These are phyloP conservation scores for Bos javanicus DNA, from an alignment of 2,113 vertebrate genomes.

Conservation along the genomic window DNA sequence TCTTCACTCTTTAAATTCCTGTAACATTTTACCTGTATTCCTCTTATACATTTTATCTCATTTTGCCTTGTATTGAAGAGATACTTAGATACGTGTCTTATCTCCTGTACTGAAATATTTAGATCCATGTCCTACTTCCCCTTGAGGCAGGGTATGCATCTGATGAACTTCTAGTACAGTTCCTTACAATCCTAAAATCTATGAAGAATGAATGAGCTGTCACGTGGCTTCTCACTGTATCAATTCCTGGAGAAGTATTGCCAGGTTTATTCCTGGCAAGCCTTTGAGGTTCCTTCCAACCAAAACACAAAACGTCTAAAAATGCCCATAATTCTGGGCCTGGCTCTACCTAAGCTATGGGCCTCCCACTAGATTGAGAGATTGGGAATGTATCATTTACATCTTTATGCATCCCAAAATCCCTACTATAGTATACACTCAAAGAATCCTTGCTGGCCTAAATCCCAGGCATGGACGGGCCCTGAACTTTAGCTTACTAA, in stretches of 20 bases:
- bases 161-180: not conserved
- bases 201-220: not conserved
- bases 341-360: not conserved
- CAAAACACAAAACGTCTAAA: conserved; percentile 9
- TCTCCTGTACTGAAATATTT: not conserved
- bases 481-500: not conserved
- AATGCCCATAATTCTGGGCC: not conserved
- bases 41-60: not conserved
- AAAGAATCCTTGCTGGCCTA: not conserved
- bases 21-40: not conserved
- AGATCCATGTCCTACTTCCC: not conserved
- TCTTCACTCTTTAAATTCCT: not conserved
- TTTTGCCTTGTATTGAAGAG: not conserved
- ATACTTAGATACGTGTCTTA: not conserved
- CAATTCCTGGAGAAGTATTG: not conserved
- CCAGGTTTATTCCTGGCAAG: not conserved
- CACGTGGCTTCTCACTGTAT: not conserved
- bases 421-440: not conserved
- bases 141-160: not conserved
- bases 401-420: not conserved
- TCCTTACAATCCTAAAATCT: not conserved
- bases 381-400: not conserved
- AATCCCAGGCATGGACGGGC: not conserved
- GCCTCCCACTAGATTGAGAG: not conserved
- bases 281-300: not conserved